Conservation (phyloP, 1,140 invertebrate species). For the Holotrichia oblita region DNA sequence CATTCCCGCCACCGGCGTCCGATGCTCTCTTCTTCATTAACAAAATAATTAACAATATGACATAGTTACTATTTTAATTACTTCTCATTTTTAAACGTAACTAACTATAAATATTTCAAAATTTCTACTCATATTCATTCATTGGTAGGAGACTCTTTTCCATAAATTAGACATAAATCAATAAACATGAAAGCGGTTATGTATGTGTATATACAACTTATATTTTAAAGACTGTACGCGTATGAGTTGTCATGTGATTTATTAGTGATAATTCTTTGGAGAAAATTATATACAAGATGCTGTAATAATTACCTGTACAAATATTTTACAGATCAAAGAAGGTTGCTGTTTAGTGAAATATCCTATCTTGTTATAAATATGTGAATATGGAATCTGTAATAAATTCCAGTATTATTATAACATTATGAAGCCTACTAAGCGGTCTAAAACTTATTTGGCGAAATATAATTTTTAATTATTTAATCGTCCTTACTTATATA, state of each 20-base stretch:
- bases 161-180: constrained; percentile 34
- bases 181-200: background rate
- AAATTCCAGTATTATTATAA: too few relatives aligned
- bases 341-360: background rate
- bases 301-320: constrained; percentile 9
- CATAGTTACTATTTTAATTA: background rate
- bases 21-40: constrained; percentile 1
- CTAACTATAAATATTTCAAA: constrained; percentile 1
- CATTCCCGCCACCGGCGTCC: background rate
- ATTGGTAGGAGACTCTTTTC: background rate
- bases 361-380: background rate
- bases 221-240: background rate
- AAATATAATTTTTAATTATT: background rate
- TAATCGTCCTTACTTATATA: background rate
- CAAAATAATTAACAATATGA: background rate
- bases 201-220: background rate
- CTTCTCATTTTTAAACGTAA: background rate
- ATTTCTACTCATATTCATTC: constrained; percentile 10
- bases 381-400: too few relatives aligned
- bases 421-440: too few relatives aligned
- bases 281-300: constrained; percentile 9
- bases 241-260: constrained; percentile 2
- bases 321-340: constrained; percentile 4
- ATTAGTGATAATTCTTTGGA: constrained; percentile 18
- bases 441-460: too few relatives aligned